Evolutionary conservation across 2,888 invertebrate genomes (phyloP).

Genomic region (Machimus rusticus): DNA sequence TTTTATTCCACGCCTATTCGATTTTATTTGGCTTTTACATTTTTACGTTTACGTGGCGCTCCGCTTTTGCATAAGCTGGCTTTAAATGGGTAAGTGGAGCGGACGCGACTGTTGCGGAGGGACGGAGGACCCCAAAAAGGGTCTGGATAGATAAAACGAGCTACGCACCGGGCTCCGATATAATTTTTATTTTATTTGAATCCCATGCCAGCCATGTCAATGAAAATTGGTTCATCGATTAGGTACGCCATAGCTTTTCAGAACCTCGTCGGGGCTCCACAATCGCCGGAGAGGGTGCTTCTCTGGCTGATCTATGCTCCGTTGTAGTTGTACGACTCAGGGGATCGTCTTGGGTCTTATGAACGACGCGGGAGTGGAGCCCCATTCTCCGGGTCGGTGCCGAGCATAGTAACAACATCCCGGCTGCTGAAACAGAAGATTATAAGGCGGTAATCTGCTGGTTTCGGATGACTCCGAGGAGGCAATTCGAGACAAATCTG

Average conservation of each 20-base stretch:
- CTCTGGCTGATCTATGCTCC: background rate
- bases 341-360: background rate
- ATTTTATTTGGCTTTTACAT: conserved; percentile 28
- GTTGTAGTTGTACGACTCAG: background rate
- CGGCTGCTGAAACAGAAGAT: background rate
- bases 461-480: background rate
- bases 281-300: background rate
- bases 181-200: conserved; percentile 18
- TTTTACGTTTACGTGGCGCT: conserved; percentile 9
- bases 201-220: background rate
- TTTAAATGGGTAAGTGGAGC: background rate
- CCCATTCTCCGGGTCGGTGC: background rate
- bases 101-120: background rate
- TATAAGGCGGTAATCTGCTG: background rate
- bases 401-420: background rate
- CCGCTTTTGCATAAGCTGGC: background rate
- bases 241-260: background rate
- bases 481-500: background rate
- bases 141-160: background rate
- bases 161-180: background rate
- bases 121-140: background rate
- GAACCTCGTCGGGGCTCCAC: background rate
- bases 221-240: background rate
- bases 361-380: background rate
- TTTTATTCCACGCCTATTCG: conserved; percentile 21